Percentiles rank a stretch among this genome's conserved stretches.
Evolutionary conservation across 2,888 invertebrate species (phyloP).

Genomic region (Pocota personata): DNA sequence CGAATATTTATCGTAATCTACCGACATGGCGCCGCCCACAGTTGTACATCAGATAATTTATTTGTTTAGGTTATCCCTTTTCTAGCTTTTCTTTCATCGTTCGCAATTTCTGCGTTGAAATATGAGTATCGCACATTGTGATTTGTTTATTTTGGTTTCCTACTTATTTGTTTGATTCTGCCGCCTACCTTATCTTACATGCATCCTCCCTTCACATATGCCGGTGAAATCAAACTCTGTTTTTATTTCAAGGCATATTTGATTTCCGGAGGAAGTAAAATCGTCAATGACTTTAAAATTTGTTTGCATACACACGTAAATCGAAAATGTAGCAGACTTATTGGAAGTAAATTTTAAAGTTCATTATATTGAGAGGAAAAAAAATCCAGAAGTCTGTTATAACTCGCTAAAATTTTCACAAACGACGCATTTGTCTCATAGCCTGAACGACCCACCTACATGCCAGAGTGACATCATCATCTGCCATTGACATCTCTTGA

Average conservation of each 20-base stretch:
- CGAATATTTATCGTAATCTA: not conserved
- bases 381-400: no score
- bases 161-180: slow-evolving; percentile 11
- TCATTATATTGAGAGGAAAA: no score
- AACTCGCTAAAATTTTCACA: no score
- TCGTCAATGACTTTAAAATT: not conserved
- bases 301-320: not conserved
- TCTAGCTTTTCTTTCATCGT: not conserved
- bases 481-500: not conserved
- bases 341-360: no score
- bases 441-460: not conserved
- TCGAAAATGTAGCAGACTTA: no score
- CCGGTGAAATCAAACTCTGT: not conserved
- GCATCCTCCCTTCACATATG: not conserved
- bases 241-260: not conserved
- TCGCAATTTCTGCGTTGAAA: not conserved
- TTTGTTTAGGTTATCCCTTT: slow-evolving; percentile 2
- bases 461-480: not conserved
- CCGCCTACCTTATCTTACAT: not conserved
- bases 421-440: not conserved
- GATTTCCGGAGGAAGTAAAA: not conserved
- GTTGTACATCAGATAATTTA: slow-evolving; percentile 12
- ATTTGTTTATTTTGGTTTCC: slow-evolving; percentile 2
- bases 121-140: not conserved
- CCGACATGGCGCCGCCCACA: not conserved